phyloP scores from a whole-genome alignment of 2,797 vertebrate genomes.

The Mormyrus proboscirostris region DNA sequence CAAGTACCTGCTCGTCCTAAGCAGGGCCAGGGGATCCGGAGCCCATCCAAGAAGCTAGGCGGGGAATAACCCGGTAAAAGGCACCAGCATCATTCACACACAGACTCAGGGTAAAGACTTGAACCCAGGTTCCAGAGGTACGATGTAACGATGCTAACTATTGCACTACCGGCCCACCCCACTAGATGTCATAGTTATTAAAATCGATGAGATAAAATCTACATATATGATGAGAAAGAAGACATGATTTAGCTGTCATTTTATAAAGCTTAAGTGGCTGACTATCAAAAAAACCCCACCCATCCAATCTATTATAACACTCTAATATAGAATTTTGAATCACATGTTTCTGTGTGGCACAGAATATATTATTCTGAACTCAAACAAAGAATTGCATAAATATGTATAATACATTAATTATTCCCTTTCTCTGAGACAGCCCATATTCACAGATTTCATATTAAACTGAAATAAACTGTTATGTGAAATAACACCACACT shows the following conservation, averaged over 20 bases:
- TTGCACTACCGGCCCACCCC: background rate
- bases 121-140: background rate
- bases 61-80: background rate
- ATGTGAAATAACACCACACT: background rate
- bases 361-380: background rate
- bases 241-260: background rate
- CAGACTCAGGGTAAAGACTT: background rate
- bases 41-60: background rate
- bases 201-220: background rate
- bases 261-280: background rate
- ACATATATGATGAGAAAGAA: background rate
- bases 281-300: background rate
- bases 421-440: background rate
- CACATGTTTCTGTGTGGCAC: background rate
- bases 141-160: background rate
- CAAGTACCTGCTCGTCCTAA: background rate
- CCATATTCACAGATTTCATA: conserved; percentile 3
- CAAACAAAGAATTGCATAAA: conserved; percentile 11
- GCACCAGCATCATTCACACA: background rate
- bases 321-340: conserved; percentile 4
- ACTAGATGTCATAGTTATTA: background rate
- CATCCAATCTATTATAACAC: background rate
- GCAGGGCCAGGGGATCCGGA: background rate
- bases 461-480: background rate
- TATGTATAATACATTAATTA: conserved; percentile 7